phyloP scores from a whole-genome alignment of 2,113 vertebrate genomes.

The Oplegnathus fasciatus region DNA sequence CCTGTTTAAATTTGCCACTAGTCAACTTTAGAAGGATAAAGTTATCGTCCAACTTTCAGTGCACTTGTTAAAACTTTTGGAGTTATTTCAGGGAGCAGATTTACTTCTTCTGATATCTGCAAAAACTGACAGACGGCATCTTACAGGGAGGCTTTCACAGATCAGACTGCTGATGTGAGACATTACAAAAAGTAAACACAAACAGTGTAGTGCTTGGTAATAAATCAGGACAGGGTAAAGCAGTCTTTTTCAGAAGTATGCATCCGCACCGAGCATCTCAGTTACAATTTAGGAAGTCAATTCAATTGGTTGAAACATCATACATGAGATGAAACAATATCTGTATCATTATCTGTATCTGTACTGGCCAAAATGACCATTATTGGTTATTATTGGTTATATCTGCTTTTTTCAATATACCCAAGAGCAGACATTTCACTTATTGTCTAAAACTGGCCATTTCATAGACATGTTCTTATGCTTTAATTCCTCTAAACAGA shows the following conservation, averaged over 20 bases:
- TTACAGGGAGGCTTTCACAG: slow-evolving; percentile 13
- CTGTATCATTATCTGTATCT: slow-evolving; percentile 26
- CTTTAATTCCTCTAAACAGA: slow-evolving; percentile 2
- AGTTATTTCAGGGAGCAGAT: slow-evolving; percentile 10
- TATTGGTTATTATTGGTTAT: neutral
- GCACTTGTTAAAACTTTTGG: slow-evolving; percentile 29
- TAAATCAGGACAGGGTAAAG: neutral
- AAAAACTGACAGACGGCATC: slow-evolving; percentile 28
- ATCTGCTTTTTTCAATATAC: neutral
- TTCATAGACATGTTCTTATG: slow-evolving; percentile 1
- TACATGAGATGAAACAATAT: slow-evolving; percentile 18
- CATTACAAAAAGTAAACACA: neutral
- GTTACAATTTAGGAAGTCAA: slow-evolving; percentile 38
- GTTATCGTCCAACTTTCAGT: neutral
- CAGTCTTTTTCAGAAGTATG: neutral
- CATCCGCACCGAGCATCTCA: slow-evolving; percentile 6
- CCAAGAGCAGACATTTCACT: neutral
- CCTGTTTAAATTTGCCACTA: neutral
- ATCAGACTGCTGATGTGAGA: neutral
- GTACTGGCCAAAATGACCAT: neutral
- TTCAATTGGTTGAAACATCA: slow-evolving; percentile 15
- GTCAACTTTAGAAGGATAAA: slow-evolving; percentile 14
- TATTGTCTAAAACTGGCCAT: neutral
- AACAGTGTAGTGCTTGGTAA: neutral
- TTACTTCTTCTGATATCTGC: slow-evolving; percentile 1